phyloP scores from a whole-genome alignment of 2,888 invertebrate genomes.

The Lepidocyrtinus sp. region DNA sequence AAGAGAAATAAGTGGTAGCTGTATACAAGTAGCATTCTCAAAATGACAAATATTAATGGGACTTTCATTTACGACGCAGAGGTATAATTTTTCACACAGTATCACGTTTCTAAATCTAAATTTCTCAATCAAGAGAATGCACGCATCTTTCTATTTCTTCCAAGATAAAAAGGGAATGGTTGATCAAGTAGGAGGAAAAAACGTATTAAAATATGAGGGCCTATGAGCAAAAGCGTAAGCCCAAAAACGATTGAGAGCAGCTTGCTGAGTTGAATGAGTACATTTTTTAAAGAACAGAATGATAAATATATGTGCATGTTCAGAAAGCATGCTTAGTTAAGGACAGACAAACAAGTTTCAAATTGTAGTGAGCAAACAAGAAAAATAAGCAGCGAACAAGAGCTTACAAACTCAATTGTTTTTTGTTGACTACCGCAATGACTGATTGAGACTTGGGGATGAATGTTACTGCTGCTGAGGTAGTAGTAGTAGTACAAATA shows the following conservation, averaged over 20 bases:
- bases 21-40: constrained; percentile 43
- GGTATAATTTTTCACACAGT: constrained; percentile 68
- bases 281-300: constrained; percentile 25
- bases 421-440: not conserved
- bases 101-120: constrained; percentile 68
- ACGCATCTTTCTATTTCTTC: constrained; percentile 23
- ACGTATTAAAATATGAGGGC: not conserved
- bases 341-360: constrained; percentile 42
- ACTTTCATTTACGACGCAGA: constrained; percentile 66
- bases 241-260: not conserved
- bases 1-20: constrained; percentile 9
- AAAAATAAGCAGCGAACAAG: constrained; percentile 11
- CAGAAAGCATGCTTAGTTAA: constrained; percentile 33
- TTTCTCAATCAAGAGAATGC: constrained; percentile 67
- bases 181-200: constrained; percentile 41
- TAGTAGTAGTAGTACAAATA: constrained; percentile 47
- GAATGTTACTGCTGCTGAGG: not conserved
- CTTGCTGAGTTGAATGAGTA: not conserved
- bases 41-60: constrained; percentile 70
- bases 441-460: not conserved
- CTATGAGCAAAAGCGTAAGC: not conserved
- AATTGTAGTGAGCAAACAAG: constrained; percentile 5
- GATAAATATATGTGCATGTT: constrained; percentile 32
- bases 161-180: constrained; percentile 27
- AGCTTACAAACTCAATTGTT: constrained; percentile 5